These are phyloP conservation scores for Eurystomus glaucurus DNA, from an alignment of 2,797 vertebrate genomes.

Conservation along the genomic window DNA sequence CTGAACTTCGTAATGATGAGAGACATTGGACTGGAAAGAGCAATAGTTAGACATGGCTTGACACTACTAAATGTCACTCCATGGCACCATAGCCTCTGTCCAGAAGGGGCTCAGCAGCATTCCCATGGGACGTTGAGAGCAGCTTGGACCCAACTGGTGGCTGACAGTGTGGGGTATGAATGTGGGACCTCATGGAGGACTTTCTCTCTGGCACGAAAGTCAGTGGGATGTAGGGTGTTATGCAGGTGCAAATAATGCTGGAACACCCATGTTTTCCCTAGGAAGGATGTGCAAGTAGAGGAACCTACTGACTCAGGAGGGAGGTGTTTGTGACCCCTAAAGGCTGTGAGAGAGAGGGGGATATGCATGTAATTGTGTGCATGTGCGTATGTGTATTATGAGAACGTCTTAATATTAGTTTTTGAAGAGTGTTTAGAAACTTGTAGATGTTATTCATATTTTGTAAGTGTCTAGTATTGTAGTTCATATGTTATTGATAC, in stretches of 20 bases:
- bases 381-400: not conserved
- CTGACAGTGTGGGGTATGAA: not conserved
- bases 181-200: not conserved
- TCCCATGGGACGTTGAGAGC: not conserved
- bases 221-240: fast-evolving
- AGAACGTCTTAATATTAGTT: not conserved
- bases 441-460: not conserved
- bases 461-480: not conserved
- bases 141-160: not conserved
- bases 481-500: not conserved
- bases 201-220: fast-evolving
- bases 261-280: not conserved
- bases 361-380: fast-evolving
- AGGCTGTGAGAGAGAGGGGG: fast-evolving
- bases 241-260: not conserved
- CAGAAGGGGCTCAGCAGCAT: not conserved
- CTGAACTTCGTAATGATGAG: not conserved
- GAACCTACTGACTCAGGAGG: fast-evolving
- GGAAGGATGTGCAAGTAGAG: not conserved
- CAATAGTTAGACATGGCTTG: not conserved
- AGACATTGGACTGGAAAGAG: not conserved
- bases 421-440: not conserved
- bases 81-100: not conserved
- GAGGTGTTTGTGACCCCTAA: not conserved
- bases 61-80: not conserved